Conservation (phyloP, 2,888 invertebrate species). For the Cataglyphis livida region DNA sequence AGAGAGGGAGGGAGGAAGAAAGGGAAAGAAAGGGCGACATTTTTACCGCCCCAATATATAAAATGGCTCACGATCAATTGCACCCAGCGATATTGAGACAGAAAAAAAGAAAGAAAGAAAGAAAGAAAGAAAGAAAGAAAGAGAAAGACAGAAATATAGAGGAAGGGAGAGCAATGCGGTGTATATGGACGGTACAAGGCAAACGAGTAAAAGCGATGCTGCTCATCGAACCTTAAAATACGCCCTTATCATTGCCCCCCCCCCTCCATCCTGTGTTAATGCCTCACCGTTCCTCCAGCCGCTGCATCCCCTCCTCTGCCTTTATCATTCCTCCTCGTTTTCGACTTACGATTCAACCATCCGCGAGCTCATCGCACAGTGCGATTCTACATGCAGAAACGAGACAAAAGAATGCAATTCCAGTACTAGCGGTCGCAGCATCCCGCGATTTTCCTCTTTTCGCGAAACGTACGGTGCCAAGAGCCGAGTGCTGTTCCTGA, state of each 20-base stretch:
- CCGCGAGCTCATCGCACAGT: conserved; percentile 28
- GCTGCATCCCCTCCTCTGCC: not conserved
- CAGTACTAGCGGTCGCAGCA: conserved; percentile 27
- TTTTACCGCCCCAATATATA: conserved; percentile 75
- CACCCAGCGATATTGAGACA: conserved; percentile 73
- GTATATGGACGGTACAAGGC: conserved; percentile 58
- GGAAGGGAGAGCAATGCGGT: conserved; percentile 67
- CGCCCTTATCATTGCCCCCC: conserved; percentile 76
- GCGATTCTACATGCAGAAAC: conserved; percentile 50
- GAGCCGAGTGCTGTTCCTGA: conserved; percentile 69
- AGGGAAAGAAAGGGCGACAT: conserved; percentile 72
- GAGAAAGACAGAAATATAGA: conserved; percentile 10
- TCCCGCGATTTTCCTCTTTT: conserved; percentile 57
- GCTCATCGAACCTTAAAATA: conserved; percentile 78
- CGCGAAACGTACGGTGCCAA: conserved; percentile 70
- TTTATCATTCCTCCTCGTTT: conserved; percentile 20
- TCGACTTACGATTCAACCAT: conserved; percentile 8
- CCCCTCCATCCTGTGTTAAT: conserved; percentile 39
- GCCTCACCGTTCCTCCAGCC: not conserved
- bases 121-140: too few relatives aligned
- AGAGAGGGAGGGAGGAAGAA: conserved; percentile 29
- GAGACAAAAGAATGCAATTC: conserved; percentile 68
- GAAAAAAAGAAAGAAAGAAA: not conserved
- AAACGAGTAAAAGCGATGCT: conserved; percentile 70
- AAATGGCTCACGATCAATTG: conserved; percentile 77